Evolutionary conservation across 2,113 vertebrate genomes (phyloP).

Genomic region (Zapus hudsonius): DNA sequence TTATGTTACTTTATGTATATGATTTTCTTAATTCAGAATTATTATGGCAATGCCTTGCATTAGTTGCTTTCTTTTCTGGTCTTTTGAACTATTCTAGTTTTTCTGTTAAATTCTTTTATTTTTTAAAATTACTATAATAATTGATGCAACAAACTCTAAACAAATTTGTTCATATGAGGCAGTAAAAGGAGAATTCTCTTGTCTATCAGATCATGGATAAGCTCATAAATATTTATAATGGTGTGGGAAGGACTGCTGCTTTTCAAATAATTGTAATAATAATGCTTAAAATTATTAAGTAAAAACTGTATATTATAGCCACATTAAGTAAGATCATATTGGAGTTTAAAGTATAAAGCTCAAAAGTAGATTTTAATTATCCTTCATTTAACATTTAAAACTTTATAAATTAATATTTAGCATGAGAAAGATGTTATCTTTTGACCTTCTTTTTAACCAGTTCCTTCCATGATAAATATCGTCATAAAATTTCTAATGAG

Average conservation of each 20-base stretch:
- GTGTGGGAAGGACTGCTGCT: not conserved
- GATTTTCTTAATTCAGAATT: not conserved
- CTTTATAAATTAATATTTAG: not conserved
- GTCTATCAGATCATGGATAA: not conserved
- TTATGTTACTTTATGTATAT: not conserved
- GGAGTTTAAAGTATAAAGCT: not conserved
- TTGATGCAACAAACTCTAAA: not conserved
- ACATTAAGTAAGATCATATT: not conserved
- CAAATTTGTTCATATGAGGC: not conserved
- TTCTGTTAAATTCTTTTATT: not conserved
- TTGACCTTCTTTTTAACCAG: constrained; percentile 34
- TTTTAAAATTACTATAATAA: not conserved
- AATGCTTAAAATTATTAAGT: not conserved
- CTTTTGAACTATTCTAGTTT: constrained; percentile 15
- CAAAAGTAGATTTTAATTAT: not conserved
- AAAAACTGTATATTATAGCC: not conserved
- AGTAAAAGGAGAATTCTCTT: not conserved
- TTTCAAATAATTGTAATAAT: not conserved
- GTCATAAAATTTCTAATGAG: constrained; percentile 9
- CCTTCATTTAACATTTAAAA: constrained; percentile 9
- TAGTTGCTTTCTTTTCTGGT: not conserved
- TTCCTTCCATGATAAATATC: not conserved
- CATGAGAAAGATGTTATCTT: not conserved
- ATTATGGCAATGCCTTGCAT: not conserved
- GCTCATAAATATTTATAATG: not conserved